Evolutionary conservation across 2,888 invertebrate genomes (phyloP).

Genomic region (Lycophotia porphyrea): DNA sequence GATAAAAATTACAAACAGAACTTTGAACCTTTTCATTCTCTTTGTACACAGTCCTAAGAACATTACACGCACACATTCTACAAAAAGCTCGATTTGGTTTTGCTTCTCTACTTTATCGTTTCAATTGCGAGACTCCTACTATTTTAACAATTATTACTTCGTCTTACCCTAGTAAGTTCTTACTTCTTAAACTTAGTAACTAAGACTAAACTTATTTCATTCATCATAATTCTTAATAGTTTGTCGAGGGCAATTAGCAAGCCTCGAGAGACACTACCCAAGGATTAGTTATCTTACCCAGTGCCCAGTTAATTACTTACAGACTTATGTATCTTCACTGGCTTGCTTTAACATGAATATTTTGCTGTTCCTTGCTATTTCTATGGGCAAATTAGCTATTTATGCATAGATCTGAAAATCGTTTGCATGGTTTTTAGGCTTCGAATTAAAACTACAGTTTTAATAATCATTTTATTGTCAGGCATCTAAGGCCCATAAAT

Average conservation of each 20-base stretch:
- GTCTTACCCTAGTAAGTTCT: not conserved
- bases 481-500: no score
- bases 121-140: not conserved
- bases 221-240: constrained; percentile 36
- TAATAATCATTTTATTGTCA: no score
- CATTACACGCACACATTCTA: no score
- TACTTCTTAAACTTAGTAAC: not conserved
- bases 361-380: not conserved
- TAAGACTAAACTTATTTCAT: constrained; percentile 21
- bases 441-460: not conserved
- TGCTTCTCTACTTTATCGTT: no score
- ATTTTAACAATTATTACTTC: not conserved
- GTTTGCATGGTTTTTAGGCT: not conserved
- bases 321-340: constrained; percentile 11
- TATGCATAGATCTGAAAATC: not conserved
- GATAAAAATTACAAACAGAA: no score
- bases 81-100: no score
- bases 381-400: not conserved
- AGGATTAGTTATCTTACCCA: constrained; percentile 30
- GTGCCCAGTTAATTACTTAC: constrained; percentile 31
- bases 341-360: not conserved
- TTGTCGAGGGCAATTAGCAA: constrained; percentile 36
- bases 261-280: constrained; percentile 36
- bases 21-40: no score
- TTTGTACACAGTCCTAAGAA: no score